These are phyloP conservation scores for Liposcelis brunnea DNA, from an alignment of 2,888 invertebrate genomes.

Conservation along the genomic window DNA sequence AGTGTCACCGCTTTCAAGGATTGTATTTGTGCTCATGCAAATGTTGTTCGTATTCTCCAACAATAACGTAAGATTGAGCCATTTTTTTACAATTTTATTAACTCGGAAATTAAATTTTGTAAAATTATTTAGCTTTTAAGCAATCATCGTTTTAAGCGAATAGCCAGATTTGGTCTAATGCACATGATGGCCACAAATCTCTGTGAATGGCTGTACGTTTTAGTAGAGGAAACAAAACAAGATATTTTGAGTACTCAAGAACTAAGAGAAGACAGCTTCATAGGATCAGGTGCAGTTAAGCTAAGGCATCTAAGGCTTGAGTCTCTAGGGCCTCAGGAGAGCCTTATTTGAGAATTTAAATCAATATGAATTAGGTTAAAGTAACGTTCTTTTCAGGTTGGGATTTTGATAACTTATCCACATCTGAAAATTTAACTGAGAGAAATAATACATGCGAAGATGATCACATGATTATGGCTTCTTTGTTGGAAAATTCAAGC, in stretches of 20 bases:
- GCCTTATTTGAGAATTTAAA: too few relatives aligned
- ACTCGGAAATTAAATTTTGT: too few relatives aligned
- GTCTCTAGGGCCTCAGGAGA: too few relatives aligned
- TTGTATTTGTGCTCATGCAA: slow-evolving; percentile 47
- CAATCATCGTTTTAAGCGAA: slow-evolving; percentile 32
- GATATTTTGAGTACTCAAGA: slow-evolving; percentile 41
- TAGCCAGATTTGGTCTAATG: slow-evolving; percentile 82
- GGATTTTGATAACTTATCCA: not conserved
- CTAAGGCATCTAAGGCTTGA: too few relatives aligned
- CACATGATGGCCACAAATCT: slow-evolving; percentile 86
- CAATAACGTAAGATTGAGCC: slow-evolving; percentile 39
- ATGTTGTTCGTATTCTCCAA: slow-evolving; percentile 56
- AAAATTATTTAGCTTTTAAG: not conserved
- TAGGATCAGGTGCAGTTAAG: too few relatives aligned
- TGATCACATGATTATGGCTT: slow-evolving; percentile 42
- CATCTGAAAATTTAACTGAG: too few relatives aligned
- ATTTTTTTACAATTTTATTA: slow-evolving; percentile 24
- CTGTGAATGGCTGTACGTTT: slow-evolving; percentile 78
- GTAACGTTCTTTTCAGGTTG: not conserved
- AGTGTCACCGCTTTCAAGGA: slow-evolving; percentile 41
- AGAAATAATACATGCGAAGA: too few relatives aligned
- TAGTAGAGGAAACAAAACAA: slow-evolving; percentile 76
- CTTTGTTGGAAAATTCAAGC: slow-evolving; percentile 24
- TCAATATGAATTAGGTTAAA: too few relatives aligned
- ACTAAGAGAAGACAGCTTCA: not conserved